Evolutionary conservation across 2,797 vertebrate species (phyloP).

Genomic region (Squalus acanthias): DNA sequence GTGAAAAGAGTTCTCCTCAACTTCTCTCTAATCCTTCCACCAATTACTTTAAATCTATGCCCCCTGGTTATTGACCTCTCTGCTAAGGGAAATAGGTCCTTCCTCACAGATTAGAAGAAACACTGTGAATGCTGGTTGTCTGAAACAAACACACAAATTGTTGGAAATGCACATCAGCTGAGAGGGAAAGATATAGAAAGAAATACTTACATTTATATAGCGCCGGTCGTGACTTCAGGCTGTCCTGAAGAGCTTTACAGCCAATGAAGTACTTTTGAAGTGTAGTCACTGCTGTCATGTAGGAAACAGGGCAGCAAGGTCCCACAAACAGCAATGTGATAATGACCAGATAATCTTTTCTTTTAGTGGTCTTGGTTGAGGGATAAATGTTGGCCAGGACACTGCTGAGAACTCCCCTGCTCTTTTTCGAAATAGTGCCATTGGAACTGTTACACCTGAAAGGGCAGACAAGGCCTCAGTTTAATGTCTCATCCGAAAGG

Average conservation of each 20-base stretch:
- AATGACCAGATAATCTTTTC: background rate
- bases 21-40: no score
- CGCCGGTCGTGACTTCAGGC: background rate
- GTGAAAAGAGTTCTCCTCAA: no score
- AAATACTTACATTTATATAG: background rate
- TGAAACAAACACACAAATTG: background rate
- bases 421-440: background rate
- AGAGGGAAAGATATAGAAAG: background rate
- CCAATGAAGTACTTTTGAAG: background rate
- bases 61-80: no score
- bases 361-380: background rate
- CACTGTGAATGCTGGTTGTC: no score
- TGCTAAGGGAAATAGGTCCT: background rate
- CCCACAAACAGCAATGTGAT: background rate
- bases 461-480: background rate
- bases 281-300: background rate
- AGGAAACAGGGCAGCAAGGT: background rate
- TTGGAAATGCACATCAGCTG: background rate
- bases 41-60: no score
- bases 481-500: background rate
- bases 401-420: background rate
- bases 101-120: background rate
- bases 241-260: background rate
- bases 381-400: background rate
- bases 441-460: background rate